These are phyloP conservation scores for Chelmon rostratus DNA, from an alignment of 2,797 vertebrate genomes.

Conservation along the genomic window DNA sequence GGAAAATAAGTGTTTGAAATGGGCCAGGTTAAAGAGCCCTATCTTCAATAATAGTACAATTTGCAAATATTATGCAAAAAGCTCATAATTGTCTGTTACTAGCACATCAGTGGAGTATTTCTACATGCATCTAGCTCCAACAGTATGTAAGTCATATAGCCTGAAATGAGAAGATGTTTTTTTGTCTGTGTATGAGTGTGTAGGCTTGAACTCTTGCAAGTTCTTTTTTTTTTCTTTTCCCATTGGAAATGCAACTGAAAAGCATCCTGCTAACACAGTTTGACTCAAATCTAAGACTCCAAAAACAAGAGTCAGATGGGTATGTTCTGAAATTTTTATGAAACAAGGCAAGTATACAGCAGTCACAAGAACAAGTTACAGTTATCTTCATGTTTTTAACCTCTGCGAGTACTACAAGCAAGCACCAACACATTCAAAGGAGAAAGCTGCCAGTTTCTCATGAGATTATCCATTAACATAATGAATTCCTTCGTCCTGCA, in stretches of 20 bases:
- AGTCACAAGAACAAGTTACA: constrained; percentile 13
- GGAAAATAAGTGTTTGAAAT: neutral
- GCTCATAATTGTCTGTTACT: neutral
- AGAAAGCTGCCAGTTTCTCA: constrained; percentile 25
- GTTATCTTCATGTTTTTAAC: constrained; percentile 34
- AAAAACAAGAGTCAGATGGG: constrained; percentile 9
- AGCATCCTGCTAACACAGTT: constrained; percentile 1
- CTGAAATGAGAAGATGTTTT: neutral
- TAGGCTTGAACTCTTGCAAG: neutral
- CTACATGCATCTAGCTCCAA: neutral
- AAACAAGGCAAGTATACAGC: constrained; percentile 28
- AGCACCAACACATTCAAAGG: constrained; percentile 2
- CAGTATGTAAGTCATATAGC: too few species aligned
- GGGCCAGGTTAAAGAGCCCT: neutral
- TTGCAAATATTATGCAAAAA: neutral
- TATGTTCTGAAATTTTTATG: constrained; percentile 35
- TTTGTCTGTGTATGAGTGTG: neutral
- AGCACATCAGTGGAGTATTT: neutral
- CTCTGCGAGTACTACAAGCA: constrained; percentile 19
- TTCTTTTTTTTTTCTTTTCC: neutral
- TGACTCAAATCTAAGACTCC: constrained; percentile 20
- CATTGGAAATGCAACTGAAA: neutral
- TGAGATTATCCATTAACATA: constrained; percentile 3
- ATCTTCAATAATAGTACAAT: neutral
- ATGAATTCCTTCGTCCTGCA: constrained; percentile 16